Percentiles rank a stretch among this genome's conserved stretches.
These are phyloP conservation scores for Brenthis hecate DNA, from an alignment of 2,888 invertebrate genomes.

Conservation along the genomic window DNA sequence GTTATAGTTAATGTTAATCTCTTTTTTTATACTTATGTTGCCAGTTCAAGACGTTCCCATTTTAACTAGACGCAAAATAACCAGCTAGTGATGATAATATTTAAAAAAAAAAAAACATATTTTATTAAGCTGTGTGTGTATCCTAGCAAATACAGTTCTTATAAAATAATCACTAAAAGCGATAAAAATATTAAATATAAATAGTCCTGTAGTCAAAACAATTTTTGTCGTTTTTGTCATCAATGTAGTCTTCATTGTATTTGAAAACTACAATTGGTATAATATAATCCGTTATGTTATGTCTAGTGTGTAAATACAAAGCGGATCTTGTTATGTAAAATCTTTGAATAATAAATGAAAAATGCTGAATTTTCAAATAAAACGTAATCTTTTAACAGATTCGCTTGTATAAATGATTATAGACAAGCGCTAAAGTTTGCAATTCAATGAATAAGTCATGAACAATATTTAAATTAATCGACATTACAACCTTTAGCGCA, in stretches of 20 bases:
- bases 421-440: constrained; percentile 30
- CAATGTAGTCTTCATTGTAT: constrained; percentile 69
- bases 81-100: constrained; percentile 38
- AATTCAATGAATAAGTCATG: neutral
- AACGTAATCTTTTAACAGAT: neutral
- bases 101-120: constrained; percentile 35
- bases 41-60: constrained; percentile 33
- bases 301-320: constrained; percentile 23
- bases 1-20: constrained; percentile 21
- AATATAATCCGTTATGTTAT: constrained; percentile 46
- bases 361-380: neutral
- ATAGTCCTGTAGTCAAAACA: constrained; percentile 43
- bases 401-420: neutral
- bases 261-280: constrained; percentile 69
- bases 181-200: constrained; percentile 35
- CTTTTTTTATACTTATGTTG: constrained; percentile 27
- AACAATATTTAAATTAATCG: neutral
- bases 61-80: constrained; percentile 30
- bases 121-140: constrained; percentile 41
- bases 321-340: neutral
- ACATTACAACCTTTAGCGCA: constrained; percentile 22
- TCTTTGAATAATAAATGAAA: neutral
- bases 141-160: constrained; percentile 35
- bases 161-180: constrained; percentile 23
- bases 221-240: constrained; percentile 39